phyloP scores from a whole-genome alignment of 2,888 invertebrate species.

The Pediacus dermestoides region DNA sequence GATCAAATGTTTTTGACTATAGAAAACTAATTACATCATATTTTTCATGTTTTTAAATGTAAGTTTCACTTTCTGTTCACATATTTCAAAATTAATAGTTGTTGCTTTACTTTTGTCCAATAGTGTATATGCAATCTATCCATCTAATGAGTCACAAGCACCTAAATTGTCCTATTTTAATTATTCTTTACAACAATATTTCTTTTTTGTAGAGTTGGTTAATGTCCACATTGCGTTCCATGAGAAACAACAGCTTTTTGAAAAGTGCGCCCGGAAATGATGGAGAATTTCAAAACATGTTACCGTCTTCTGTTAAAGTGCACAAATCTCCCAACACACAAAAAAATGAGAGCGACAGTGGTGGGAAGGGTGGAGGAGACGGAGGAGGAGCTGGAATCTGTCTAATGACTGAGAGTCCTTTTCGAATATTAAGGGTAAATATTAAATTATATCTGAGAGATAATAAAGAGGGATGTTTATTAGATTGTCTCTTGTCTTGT shows the following conservation, averaged over 20 bases:
- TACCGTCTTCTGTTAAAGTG: constrained; percentile 44
- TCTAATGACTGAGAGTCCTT: constrained; percentile 71
- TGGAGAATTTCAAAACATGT: constrained; percentile 58
- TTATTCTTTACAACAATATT: no score
- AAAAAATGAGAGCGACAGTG: constrained; percentile 15
- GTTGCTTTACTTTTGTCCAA: no score
- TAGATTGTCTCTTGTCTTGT: constrained; percentile 1
- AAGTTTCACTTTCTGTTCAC: no score
- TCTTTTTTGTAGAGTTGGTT: constrained; percentile 52
- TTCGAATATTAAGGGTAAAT: constrained; percentile 67
- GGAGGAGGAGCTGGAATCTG: constrained; percentile 57
- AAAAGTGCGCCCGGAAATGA: constrained; percentile 43
- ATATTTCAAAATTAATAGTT: no score
- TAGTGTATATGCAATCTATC: no score
- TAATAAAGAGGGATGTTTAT: neutral
- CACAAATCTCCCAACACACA: constrained; percentile 22
- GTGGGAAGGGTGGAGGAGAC: constrained; percentile 14
- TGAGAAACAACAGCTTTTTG: constrained; percentile 28
- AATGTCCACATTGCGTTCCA: constrained; percentile 18
- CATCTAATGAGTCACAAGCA: no score
- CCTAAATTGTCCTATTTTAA: no score
- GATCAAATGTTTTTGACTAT: no score
- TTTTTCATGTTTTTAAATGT: no score
- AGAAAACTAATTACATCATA: no score
- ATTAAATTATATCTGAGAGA: no score